Base-by-base conservation (phyloP, 1,140 invertebrate genomes). In the Marisa cornuarietis region DNA sequence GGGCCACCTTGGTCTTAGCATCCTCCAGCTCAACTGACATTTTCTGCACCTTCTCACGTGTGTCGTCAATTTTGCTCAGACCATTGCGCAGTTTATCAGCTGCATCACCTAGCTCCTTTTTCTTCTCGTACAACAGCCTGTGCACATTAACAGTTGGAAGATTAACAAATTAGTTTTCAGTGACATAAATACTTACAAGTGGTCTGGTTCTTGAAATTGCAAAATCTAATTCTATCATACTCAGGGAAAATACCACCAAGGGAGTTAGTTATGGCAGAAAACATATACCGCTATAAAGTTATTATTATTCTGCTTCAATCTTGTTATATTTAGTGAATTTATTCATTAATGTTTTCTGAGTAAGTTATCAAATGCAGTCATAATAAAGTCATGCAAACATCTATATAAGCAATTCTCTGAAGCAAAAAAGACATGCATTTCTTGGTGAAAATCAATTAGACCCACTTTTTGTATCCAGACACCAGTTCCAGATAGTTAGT, bases 401-500 rank as follows among this genome's bases (percentile, higher is more conserved):
- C 2, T 54, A 58, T 6, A 58, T 11, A 58, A 11, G 16, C 16
- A 58, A 58, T 18, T 58, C 54, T 58, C 54, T 58, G 16, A 58
- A 6, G 54, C 11, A 58, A 58, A 58, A 18, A 14, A 14, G 16
- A 58, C 2, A 5, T 14, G 0, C 0, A 18, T 14, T 18, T 58
- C 54, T 18, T 14, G 54, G 16, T 58, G 54, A 58, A 9, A 58
- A 54, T 8, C 52, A 54, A 54, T 8, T 9, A 11, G 24, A 85
- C 91, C 92, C 91, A 96, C 94, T 92, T 92, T 91, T 96, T 96
- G 86, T 96, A 96, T 76, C 95, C 95, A 0, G 93, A 92, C 16
- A 96, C 95, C 5, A 96, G 92, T 86, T 96, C 95, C 52, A 96
- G 91, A 87, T 95, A 97, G 91, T 96, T 96, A 22, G 94, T 95